A percentile compares a stretch with the other conserved stretches of the same genome.
These are phyloP conservation scores for Seira sanloemensis DNA, from an alignment of 2,888 invertebrate species.

Conservation along the genomic window DNA sequence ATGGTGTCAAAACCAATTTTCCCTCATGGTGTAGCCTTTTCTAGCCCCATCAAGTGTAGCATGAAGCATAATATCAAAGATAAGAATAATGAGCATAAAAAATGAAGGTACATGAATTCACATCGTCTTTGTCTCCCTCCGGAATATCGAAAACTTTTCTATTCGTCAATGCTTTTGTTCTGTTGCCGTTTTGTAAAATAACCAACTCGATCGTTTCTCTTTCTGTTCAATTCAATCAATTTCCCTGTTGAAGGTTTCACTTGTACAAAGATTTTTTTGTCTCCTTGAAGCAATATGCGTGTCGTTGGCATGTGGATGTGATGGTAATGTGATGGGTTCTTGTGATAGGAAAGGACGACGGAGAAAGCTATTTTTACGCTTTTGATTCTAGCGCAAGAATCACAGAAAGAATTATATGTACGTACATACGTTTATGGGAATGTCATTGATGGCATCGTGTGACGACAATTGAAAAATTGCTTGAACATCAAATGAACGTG, in stretches of 20 bases:
- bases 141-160: slow-evolving; percentile 47
- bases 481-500: slow-evolving; percentile 58
- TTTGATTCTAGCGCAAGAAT: slow-evolving; percentile 3
- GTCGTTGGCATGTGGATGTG: slow-evolving; percentile 49
- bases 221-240: slow-evolving; percentile 54
- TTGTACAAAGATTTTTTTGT: slow-evolving; percentile 29
- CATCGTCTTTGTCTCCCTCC: neutral
- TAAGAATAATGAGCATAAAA: slow-evolving; percentile 48
- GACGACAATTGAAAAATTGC: slow-evolving; percentile 61
- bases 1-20: slow-evolving; percentile 57
- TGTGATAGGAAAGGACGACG: slow-evolving; percentile 9
- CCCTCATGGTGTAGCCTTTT: slow-evolving; percentile 8
- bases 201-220: slow-evolving; percentile 12
- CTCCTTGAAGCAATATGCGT: slow-evolving; percentile 43
- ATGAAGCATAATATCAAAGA: slow-evolving; percentile 42
- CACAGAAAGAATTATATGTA: neutral
- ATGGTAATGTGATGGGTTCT: slow-evolving; percentile 40
- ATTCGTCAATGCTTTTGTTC: slow-evolving; percentile 31
- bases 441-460: slow-evolving; percentile 51
- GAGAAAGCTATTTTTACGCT: slow-evolving; percentile 4
- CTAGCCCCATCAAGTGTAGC: slow-evolving; percentile 26
- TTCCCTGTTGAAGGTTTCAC: slow-evolving; percentile 27
- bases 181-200: slow-evolving; percentile 5
- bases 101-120: slow-evolving; percentile 12
- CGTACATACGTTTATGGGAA: slow-evolving; percentile 10